phyloP scores from a whole-genome alignment of 2,888 invertebrate species.

The Coronaproctus castanopsis region DNA sequence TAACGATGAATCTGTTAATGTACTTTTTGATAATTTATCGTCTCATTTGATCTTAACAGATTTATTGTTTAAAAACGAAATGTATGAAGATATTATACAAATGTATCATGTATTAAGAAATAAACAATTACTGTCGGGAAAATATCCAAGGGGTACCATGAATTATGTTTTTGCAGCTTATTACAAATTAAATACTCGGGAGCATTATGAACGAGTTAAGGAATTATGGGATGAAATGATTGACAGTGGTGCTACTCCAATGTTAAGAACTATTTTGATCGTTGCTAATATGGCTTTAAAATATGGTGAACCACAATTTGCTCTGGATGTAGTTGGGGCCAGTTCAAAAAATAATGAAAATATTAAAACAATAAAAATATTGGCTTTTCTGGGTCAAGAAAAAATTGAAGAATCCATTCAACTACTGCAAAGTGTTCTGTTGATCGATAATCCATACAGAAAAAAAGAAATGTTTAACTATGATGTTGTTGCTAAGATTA shows the following conservation, averaged over 20 bases:
- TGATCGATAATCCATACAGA: background rate
- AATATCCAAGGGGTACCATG: conserved; percentile 44
- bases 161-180: conserved; percentile 48
- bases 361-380: conserved; percentile 31
- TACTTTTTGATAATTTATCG: conserved; percentile 51
- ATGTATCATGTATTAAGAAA: conserved; percentile 39
- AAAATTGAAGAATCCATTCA: background rate
- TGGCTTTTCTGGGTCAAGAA: background rate
- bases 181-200: conserved; percentile 52
- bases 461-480: background rate
- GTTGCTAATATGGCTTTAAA: conserved; percentile 45
- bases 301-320: conserved; percentile 42
- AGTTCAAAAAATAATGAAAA: conserved; percentile 36
- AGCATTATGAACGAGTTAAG: conserved; percentile 41
- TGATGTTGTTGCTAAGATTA: conserved; percentile 31
- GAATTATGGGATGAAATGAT: conserved; percentile 39
- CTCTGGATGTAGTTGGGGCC: conserved; percentile 41
- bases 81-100: conserved; percentile 43
- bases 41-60: conserved; percentile 47
- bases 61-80: conserved; percentile 43
- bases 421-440: background rate
- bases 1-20: conserved; percentile 35
- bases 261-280: conserved; percentile 41
- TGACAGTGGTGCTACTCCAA: conserved; percentile 34
- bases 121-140: conserved; percentile 39